Conservation (phyloP, 2,113 vertebrate species). For the Charina bottae region DNA sequence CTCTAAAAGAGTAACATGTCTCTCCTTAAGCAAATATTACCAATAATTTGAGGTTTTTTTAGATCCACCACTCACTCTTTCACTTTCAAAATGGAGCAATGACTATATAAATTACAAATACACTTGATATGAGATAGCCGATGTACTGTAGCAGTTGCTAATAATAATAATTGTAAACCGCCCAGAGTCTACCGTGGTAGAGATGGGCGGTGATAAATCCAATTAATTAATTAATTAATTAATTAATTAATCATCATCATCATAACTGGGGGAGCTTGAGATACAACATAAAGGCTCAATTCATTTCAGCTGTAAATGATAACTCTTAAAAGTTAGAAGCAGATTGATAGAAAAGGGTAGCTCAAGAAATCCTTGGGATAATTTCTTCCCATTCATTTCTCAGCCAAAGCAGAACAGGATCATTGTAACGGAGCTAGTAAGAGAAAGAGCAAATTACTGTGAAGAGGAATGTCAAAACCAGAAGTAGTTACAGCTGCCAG, state of each 20-base stretch:
- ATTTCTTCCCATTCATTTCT: slow-evolving; percentile 54
- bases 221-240: too few species aligned
- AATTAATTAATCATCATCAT: too few species aligned
- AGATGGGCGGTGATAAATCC: too few species aligned
- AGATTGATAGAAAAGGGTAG: slow-evolving; percentile 47
- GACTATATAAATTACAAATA: slow-evolving; percentile 24
- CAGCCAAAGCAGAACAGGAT: slow-evolving; percentile 44
- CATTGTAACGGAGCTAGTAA: slow-evolving; percentile 54
- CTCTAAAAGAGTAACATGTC: not conserved
- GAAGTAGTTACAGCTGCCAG: slow-evolving; percentile 5
- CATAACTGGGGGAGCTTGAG: slow-evolving; percentile 46
- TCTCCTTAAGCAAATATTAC: not conserved
- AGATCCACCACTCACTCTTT: not conserved
- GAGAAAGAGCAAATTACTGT: slow-evolving; percentile 63
- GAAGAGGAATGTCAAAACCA: slow-evolving; percentile 32
- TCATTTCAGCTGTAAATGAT: slow-evolving; percentile 53
- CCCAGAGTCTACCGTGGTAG: too few species aligned
- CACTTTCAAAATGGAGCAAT: not conserved
- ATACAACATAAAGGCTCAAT: slow-evolving; percentile 59
- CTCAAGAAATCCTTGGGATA: slow-evolving; percentile 32
- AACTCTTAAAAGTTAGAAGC: slow-evolving; percentile 41
- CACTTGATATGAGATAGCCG: not conserved
- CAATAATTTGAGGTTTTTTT: not conserved
- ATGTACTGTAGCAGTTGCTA: slow-evolving; percentile 28
- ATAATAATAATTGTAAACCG: not conserved